Conservation (phyloP, 2,113 vertebrate genomes). For the Paratilapia polleni region DNA sequence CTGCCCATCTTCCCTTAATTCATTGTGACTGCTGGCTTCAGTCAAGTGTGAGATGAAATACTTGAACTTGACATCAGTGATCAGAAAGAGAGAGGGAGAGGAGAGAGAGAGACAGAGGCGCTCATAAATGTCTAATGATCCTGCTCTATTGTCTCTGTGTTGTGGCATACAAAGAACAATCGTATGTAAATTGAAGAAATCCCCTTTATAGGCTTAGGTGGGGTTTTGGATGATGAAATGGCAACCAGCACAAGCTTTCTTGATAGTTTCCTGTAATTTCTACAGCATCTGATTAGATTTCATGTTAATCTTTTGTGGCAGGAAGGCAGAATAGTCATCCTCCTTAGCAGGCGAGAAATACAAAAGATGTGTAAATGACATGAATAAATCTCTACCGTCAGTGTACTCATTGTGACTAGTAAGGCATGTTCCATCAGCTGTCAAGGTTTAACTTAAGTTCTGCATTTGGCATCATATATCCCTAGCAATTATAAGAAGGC, state of each 20-base stretch:
- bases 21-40: slow-evolving; percentile 50
- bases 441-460: not conserved
- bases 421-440: not conserved
- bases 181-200: not conserved
- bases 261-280: not conserved
- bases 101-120: not conserved
- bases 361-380: not conserved
- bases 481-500: not conserved
- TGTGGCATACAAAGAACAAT: not conserved
- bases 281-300: not conserved
- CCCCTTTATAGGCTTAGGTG: not conserved
- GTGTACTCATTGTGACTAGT: not conserved
- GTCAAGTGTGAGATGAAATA: slow-evolving; percentile 61
- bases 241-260: not conserved
- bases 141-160: slow-evolving; percentile 15
- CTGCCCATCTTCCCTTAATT: slow-evolving; percentile 43
- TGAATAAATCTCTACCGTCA: not conserved
- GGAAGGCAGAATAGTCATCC: not conserved
- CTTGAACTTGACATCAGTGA: slow-evolving; percentile 31
- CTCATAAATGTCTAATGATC: slow-evolving; percentile 51
- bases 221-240: not conserved
- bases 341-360: not conserved
- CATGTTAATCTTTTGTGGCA: not conserved
- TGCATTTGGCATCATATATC: not conserved
- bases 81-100: not conserved